Evolutionary conservation across 2,888 invertebrate genomes (phyloP), one percentile per base, ranked within the genome.

Genomic region (Nemurella pictetii): DNA sequence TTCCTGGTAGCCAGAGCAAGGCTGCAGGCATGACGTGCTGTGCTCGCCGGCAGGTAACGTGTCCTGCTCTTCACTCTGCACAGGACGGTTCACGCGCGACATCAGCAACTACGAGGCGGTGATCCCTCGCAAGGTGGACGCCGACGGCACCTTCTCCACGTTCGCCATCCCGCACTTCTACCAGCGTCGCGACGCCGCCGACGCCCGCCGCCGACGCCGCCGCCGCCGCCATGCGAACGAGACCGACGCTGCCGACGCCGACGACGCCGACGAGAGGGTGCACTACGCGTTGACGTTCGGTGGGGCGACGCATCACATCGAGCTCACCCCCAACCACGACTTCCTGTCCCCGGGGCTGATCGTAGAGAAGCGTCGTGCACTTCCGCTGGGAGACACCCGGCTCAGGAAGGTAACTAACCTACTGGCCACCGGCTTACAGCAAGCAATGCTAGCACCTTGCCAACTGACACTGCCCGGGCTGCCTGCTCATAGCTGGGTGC

Each of bases 301-400:
- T 78, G 89, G 89, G 3, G 85, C 87, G 83, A 89, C 90, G 83
- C 90, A 92, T 86, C 91, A 92, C 83, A 87, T 92, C 75, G 91
- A 91, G 86, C 88, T 93, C 72, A 90, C 89, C 88, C 92, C 93
- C 1, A 92, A 92, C 88, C 90, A 91, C 87, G 90, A 89, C 25
- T 90, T 93, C 85, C 87, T 93, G 83, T 90, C 92, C 3, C 92
- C 92, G 7, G 87, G 87, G 7, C 85, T 88, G 82, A 86, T 88
- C 81, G 86, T 86, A 29, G 86, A 86, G 85, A 28, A 78, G 84
- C 4, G 80, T 55, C 5, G 84, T 75, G n/a, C 15, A n/a, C n/a
- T 75, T 80, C 12, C 84, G 85, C 4, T 82, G 74, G 5, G n/a
- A 86, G 82, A 29, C 86, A 77, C 35, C 86, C 74, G 72, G 82